Conservation (phyloP, 2,797 vertebrate species). For the Neosilurus hyrtlii region DNA sequence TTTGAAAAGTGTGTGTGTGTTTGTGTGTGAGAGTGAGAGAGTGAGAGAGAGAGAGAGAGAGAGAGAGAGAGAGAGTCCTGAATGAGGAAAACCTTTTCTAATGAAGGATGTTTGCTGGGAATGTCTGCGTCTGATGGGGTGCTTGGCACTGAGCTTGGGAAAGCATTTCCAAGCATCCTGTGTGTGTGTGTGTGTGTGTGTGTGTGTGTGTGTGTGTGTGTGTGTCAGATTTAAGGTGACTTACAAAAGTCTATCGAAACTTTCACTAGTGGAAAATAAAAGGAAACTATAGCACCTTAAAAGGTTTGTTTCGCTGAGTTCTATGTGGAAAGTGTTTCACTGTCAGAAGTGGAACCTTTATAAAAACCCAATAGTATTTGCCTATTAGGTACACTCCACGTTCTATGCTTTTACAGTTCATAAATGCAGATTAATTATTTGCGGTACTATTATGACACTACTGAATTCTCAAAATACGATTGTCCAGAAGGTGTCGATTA, state of each 20-base stretch:
- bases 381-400: not conserved
- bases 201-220: slow-evolving; percentile 42
- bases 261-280: not conserved
- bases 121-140: slow-evolving; percentile 54
- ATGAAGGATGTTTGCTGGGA: slow-evolving; percentile 61
- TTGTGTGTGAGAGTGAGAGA: slow-evolving; percentile 28
- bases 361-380: not conserved
- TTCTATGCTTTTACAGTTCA: not conserved
- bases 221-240: slow-evolving; percentile 43
- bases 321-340: not conserved
- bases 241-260: slow-evolving; percentile 34
- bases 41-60: slow-evolving; percentile 19
- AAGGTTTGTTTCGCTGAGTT: not conserved
- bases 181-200: slow-evolving; percentile 34
- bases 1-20: no score
- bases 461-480: not conserved
- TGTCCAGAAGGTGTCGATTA: not conserved
- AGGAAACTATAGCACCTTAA: not conserved
- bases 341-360: not conserved
- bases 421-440: not conserved
- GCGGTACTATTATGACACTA: no score
- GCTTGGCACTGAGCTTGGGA: slow-evolving; percentile 60
- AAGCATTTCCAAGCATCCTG: slow-evolving; percentile 55
- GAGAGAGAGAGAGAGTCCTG: slow-evolving; percentile 30
- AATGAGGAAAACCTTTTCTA: slow-evolving; percentile 54